These are phyloP conservation scores for Tipula vernalis DNA, from an alignment of 2,888 invertebrate species.

Conservation along the genomic window DNA sequence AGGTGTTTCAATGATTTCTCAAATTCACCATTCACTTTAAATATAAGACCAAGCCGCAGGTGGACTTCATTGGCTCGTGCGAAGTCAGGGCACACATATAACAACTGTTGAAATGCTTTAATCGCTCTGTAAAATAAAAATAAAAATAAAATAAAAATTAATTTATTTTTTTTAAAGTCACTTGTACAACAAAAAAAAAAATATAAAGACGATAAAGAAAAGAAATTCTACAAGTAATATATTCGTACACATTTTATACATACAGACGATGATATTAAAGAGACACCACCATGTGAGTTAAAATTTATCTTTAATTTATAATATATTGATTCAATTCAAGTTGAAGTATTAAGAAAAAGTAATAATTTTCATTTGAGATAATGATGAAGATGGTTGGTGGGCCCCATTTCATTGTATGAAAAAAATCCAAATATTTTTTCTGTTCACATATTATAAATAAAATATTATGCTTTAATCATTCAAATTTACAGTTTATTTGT, in stretches of 20 bases:
- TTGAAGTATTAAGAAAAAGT: background rate
- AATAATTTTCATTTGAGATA: background rate
- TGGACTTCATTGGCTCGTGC: constrained; percentile 91
- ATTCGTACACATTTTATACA: background rate
- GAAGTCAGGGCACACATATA: constrained; percentile 91
- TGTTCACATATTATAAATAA: background rate
- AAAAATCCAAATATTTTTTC: background rate
- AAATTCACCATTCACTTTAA: constrained; percentile 89
- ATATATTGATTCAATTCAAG: background rate
- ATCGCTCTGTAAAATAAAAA: constrained; percentile 63
- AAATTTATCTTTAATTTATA: background rate
- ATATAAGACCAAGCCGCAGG: constrained; percentile 92
- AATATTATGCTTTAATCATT: background rate
- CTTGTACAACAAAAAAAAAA: background rate
- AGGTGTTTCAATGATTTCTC: constrained; percentile 87
- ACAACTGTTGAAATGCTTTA: constrained; percentile 86
- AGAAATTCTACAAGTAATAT: constrained; percentile 8
- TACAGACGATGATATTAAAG: background rate
- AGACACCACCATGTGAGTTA: background rate
- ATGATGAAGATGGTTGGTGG: background rate
- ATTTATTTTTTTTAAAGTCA: background rate
- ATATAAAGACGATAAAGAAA: constrained; percentile 6
- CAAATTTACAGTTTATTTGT: background rate
- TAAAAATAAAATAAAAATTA: constrained; percentile 20
- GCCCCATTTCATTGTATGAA: background rate